Conservation (phyloP, 2,797 vertebrate species). For the Tenualosa thibaudeaui region DNA sequence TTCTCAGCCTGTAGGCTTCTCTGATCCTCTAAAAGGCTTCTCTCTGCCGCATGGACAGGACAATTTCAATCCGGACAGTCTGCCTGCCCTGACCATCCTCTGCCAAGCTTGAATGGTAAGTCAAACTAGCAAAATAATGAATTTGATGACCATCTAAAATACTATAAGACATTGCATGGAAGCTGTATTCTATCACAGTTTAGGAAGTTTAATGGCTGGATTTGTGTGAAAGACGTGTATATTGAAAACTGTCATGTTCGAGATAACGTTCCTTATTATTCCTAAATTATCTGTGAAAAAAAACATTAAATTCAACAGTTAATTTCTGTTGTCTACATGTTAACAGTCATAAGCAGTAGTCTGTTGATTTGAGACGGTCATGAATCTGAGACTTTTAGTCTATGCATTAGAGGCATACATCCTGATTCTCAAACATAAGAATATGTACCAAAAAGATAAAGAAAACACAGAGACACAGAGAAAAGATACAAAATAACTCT, state of each 20-base stretch:
- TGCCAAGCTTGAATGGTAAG: slow-evolving; percentile 41
- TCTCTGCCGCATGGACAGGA: slow-evolving; percentile 26
- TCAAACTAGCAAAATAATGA: not conserved
- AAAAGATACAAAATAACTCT: not conserved
- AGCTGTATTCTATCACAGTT: not conserved
- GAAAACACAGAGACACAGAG: not conserved
- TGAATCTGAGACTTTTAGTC: not conserved
- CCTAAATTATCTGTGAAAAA: not conserved
- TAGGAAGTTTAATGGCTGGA: not conserved
- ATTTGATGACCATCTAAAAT: not conserved
- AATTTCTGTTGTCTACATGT: not conserved
- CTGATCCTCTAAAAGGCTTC: slow-evolving; percentile 33
- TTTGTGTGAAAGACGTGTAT: not conserved
- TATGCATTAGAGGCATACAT: not conserved
- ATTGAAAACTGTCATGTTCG: not conserved
- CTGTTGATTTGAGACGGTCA: not conserved
- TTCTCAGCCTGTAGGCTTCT: slow-evolving; percentile 39
- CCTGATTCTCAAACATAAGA: not conserved
- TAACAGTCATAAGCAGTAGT: not conserved
- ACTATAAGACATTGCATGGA: not conserved
- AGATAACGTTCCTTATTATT: not conserved
- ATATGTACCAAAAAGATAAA: not conserved
- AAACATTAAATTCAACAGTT: not conserved
- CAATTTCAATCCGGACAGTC: slow-evolving; percentile 30
- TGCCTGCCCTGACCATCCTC: slow-evolving; percentile 18